Conservation (phyloP, 1,140 invertebrate species). For the Linepithema humile region DNA sequence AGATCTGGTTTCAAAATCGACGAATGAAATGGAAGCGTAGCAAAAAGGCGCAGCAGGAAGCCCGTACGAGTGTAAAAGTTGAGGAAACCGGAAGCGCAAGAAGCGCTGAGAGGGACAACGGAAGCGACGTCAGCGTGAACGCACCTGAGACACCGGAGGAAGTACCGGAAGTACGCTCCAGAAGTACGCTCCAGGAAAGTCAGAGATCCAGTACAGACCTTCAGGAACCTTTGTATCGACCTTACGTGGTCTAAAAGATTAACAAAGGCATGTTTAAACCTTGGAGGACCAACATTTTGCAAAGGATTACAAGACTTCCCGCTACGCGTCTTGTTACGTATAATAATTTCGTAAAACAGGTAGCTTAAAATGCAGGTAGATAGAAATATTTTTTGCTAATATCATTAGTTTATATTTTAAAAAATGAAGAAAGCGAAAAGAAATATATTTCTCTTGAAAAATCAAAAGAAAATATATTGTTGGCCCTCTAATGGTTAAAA, state of each 20-base stretch:
- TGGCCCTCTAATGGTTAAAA: neutral
- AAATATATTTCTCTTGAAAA: neutral
- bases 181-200: slow-evolving; percentile 76
- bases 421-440: neutral
- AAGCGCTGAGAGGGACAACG: slow-evolving; percentile 73
- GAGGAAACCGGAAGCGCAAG: slow-evolving; percentile 73
- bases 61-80: slow-evolving; percentile 81
- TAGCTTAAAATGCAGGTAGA: neutral
- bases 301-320: neutral
- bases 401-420: neutral
- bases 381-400: neutral
- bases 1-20: slow-evolving; percentile 98
- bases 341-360: neutral
- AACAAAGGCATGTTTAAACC: neutral
- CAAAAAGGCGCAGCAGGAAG: slow-evolving; percentile 96
- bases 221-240: slow-evolving; percentile 82
- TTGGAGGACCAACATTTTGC: neutral
- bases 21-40: slow-evolving; percentile 98
- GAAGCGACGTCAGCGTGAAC: slow-evolving; percentile 74
- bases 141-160: slow-evolving; percentile 76
- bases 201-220: slow-evolving; percentile 76
- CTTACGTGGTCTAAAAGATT: slow-evolving; percentile 80
- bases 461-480: slow-evolving; percentile 5
- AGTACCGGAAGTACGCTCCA: slow-evolving; percentile 71
- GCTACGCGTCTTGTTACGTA: neutral